Conservation (phyloP, 2,888 invertebrate species). For the Tenodera sinensis region DNA sequence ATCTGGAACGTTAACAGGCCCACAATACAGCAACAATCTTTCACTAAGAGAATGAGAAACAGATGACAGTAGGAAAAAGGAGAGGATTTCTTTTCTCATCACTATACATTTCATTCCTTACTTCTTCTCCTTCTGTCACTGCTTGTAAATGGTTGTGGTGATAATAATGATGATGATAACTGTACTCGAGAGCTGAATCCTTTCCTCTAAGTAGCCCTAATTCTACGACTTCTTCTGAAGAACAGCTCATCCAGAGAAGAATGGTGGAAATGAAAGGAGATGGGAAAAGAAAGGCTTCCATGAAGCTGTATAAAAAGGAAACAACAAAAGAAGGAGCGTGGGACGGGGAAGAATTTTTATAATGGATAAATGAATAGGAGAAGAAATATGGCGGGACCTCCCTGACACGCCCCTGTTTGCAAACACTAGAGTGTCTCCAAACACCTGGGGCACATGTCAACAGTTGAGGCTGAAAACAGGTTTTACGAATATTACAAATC, state of each 20-base stretch:
- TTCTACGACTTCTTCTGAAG: neutral
- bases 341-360: neutral
- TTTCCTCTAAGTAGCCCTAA: neutral
- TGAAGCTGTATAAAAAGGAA: neutral
- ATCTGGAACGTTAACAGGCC: neutral
- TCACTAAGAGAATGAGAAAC: neutral
- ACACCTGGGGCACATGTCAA: slow-evolving; percentile 19
- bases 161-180: neutral
- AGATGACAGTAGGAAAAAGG: neutral
- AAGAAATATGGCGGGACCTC: neutral
- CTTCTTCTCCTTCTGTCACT: neutral
- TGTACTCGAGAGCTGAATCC: neutral
- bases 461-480: neutral
- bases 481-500: neutral
- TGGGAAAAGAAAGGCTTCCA: neutral
- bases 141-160: neutral
- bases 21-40: neutral
- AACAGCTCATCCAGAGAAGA: neutral
- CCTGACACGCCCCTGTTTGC: slow-evolving; percentile 29
- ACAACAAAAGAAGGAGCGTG: neutral
- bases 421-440: slow-evolving; percentile 20
- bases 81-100: neutral
- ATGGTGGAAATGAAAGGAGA: neutral
- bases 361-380: neutral
- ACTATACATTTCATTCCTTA: neutral